These are phyloP conservation scores for Drosophila yakuba DNA, from an alignment of 1,140 invertebrate species.

Conservation along the genomic window DNA sequence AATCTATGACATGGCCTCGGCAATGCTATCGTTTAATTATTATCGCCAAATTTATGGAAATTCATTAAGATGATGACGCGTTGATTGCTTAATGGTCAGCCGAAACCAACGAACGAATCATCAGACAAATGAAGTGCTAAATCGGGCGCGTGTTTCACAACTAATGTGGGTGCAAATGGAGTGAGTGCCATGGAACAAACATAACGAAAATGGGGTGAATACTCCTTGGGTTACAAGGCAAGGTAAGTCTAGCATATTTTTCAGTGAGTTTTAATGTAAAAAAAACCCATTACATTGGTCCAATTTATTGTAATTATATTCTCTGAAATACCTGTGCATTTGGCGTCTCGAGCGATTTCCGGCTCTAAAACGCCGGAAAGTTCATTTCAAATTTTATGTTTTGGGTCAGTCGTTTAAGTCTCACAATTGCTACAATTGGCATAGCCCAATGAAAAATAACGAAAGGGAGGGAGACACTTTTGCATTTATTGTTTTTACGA, in stretches of 20 bases:
- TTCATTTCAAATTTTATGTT: constrained; percentile 77
- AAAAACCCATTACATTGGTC: too few species aligned
- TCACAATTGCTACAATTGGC: constrained; percentile 64
- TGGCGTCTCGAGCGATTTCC: too few species aligned
- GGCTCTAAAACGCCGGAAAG: constrained; percentile 12
- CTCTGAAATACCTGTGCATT: constrained; percentile 1
- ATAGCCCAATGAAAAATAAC: constrained; percentile 27
- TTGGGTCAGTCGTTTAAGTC: constrained; percentile 58
- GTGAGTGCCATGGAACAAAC: too few species aligned
- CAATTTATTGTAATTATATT: background rate
- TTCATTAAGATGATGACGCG: constrained; percentile 68
- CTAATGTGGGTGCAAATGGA: constrained; percentile 21
- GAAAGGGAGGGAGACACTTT: constrained; percentile 28
- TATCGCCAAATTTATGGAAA: constrained; percentile 76
- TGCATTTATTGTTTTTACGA: constrained; percentile 80
- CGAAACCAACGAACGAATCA: constrained; percentile 30
- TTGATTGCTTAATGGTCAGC: constrained; percentile 46
- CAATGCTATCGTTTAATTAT: constrained; percentile 74
- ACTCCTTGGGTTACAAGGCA: too few species aligned
- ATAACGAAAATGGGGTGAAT: background rate
- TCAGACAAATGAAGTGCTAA: constrained; percentile 24
- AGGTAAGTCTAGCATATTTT: background rate
- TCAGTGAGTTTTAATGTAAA: background rate
- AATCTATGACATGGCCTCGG: constrained; percentile 54
- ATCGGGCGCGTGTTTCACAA: constrained; percentile 13